Base-by-base conservation (phyloP, 1,140 invertebrate genomes). In the Geopemphigus sp. region DNA sequence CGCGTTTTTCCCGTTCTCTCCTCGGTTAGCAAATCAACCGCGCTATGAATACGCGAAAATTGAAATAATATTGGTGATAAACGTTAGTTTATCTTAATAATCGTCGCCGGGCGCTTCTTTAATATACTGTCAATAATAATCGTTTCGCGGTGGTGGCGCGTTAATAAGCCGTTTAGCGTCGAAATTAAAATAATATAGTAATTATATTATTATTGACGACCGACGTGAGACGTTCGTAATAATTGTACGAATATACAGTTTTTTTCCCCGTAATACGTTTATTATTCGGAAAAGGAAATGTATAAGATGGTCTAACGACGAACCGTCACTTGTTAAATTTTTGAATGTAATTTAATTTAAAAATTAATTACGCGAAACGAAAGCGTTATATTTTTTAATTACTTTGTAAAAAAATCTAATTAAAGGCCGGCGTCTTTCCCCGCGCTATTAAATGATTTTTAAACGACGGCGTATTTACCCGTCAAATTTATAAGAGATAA, bases 351-450 rank as follows among this genome's bases (percentile, higher is more conserved):
- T 72, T 53, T 29, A 0, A 54, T 72, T 72, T 29, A 54, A 72
- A 63, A 72, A 53, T 72, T 54, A 54, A 72, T 68, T 68, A 68
- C 50, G 50, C 45, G 45, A 68, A 68, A 68, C 5, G 22, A 68
- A 68, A 50, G n/a, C 47, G 66, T 17, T 68, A 50, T 68, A 68
- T 50, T 68, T 68, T 39, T 68, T 68, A 72, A 72, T 72, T 72
- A 72, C 26, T 19, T 29, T 29, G 17, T 32, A 72, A 72, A 12
- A 10, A 72, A 72, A 68, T 68, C 22, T 50, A 68, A 68, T 68
- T 68, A 68, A 68, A 39, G n/a, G 8, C 22, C 39, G 24, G n/a
- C 19, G n/a, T 66, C 26, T 66, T 66, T 32, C 32, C 61, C 32
- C 6, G 17, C 22, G 39, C 22, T 8, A 39, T 39, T 50, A 50